phyloP scores from a whole-genome alignment of 2,888 invertebrate species.

The Leptarthrus brevirostris region DNA sequence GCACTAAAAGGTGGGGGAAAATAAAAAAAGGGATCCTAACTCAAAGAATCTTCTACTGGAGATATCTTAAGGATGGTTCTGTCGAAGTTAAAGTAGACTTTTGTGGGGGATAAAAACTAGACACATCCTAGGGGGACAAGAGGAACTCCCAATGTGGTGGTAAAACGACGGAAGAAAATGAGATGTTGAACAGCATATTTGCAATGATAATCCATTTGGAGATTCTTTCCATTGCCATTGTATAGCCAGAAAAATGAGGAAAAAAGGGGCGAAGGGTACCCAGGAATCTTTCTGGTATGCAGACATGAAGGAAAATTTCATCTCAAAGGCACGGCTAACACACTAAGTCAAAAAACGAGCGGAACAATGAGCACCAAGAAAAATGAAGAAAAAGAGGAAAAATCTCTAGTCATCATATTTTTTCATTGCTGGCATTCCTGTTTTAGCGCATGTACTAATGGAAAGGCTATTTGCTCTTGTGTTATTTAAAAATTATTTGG shows the following conservation, averaged over 20 bases:
- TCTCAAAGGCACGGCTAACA: not conserved
- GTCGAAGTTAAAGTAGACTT: slow-evolving; percentile 10
- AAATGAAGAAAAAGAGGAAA: too few species aligned
- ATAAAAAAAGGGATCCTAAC: not conserved
- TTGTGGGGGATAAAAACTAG: slow-evolving; percentile 9
- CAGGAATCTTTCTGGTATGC: not conserved
- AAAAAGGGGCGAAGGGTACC: not conserved
- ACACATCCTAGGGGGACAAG: not conserved
- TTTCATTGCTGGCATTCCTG: too few species aligned
- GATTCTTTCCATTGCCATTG: slow-evolving; percentile 19
- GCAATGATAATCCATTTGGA: slow-evolving; percentile 37
- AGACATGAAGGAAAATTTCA: not conserved
- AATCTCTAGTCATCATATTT: too few species aligned
- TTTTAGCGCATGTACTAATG: too few species aligned
- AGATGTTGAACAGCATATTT: slow-evolving; percentile 43
- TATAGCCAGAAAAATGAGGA: slow-evolving; percentile 13
- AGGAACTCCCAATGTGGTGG: not conserved
- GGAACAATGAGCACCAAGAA: not conserved
- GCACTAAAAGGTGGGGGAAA: not conserved
- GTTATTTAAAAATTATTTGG: too few species aligned
- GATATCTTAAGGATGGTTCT: not conserved
- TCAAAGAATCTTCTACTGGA: slow-evolving; percentile 25
- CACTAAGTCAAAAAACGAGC: not conserved
- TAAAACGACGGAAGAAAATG: slow-evolving; percentile 17
- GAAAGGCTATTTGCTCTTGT: too few species aligned